Evolutionary conservation across 2,797 vertebrate genomes (phyloP).

Genomic region (Pseudochromis fuscus): DNA sequence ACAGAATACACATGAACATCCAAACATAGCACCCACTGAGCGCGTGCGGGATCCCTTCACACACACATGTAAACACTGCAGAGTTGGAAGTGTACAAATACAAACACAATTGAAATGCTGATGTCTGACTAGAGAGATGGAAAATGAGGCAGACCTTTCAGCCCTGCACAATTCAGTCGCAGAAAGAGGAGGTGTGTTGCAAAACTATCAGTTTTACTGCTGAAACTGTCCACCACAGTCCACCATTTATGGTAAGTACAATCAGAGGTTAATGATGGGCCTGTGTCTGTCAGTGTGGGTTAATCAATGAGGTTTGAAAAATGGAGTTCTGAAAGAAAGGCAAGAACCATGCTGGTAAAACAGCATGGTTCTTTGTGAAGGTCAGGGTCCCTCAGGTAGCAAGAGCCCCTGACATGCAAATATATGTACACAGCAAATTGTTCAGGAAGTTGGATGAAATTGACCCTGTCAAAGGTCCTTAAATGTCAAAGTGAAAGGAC

Average conservation of each 20-base stretch:
- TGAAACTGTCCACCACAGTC: not conserved
- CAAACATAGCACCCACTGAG: not conserved
- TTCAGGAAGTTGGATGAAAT: conserved; percentile 32
- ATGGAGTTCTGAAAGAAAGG: not conserved
- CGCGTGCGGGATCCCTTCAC: not conserved
- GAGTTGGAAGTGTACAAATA: not conserved
- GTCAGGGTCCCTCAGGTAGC: conserved; percentile 26
- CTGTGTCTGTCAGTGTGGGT: not conserved
- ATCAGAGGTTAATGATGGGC: not conserved
- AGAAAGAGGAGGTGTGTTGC: conserved; percentile 12
- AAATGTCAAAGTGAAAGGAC: conserved; percentile 14
- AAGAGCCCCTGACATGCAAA: conserved; percentile 2
- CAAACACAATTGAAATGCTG: conserved; percentile 37
- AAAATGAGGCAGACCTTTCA: conserved; percentile 27
- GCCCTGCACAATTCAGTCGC: conserved; percentile 17
- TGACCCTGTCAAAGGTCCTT: conserved; percentile 23
- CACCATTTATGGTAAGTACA: not conserved
- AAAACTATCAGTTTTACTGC: not conserved
- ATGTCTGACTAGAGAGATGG: conserved; percentile 26
- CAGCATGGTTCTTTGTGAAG: conserved; percentile 3
- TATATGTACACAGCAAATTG: conserved; percentile 23
- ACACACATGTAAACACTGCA: not conserved
- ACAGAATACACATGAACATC: not conserved
- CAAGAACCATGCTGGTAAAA: conserved; percentile 9
- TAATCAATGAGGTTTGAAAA: not conserved